Evolutionary conservation across 2,113 vertebrate species (phyloP), one percentile per base, ranked within the genome.

Genomic region (Chascanopsetta lugubris): DNA sequence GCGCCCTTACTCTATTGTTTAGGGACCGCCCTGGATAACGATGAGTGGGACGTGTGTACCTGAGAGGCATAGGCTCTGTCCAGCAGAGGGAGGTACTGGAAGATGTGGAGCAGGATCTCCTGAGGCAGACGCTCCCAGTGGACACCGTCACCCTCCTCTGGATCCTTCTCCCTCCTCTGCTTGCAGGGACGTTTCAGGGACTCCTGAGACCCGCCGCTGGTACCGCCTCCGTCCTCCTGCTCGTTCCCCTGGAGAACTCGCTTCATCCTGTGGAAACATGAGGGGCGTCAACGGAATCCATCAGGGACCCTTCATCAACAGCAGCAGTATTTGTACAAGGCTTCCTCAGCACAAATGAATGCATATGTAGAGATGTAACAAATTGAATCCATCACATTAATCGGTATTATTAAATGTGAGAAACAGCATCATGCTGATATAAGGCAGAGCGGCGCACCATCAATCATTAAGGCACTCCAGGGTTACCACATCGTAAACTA

Each of bases 71-170:
- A 95, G 38, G 96, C 95, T 40, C 95, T 90, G 75, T 97, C 95
- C 78, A 98, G 91, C 29, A 99, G 94, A 48, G 97, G 95, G 77
- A 99, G 85, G 82, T 95, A 95, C 90, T 97, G 94, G 65, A 98
- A 97, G 42, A 98, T 85, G 48, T 96, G 95, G 25, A 98, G 93
- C 76, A 99, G 88, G 32, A 98, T 92, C 79, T 99, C 96, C 75
- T 95, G 95, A 15, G 96, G 94, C 20, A 99, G 88, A 84, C 91
- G 90, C 0, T 93, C 93, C 96, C 97, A 99, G 49, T 89, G 17
- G 63, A 21, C 43, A 48, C 56, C 81, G 30, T 90, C 75, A 4
- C 8, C 38, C 2, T 51, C 84, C 40, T 64, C 69, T 13, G 42
- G 32, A 8, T 80, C 65, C 17, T 79, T 53, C 60, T 83, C 83